phyloP scores from a whole-genome alignment of 23 tunicate genomes.

The Ascidia mentula region DNA sequence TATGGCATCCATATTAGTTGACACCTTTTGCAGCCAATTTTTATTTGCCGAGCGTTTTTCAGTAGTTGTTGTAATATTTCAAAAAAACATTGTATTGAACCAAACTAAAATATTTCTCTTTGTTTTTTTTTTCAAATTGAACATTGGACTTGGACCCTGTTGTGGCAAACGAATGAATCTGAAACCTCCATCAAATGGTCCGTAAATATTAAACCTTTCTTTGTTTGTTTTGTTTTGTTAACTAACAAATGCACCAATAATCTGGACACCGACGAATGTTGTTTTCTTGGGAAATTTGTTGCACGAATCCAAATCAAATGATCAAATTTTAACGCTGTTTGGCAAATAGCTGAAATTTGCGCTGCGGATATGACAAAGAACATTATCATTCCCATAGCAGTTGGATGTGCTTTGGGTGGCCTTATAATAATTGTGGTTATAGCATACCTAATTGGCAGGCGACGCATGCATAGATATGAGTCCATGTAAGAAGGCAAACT shows the following conservation, averaged over 20 bases:
- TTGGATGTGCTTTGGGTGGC: constrained; percentile 87
- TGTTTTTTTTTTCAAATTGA: background rate
- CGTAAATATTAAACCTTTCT: background rate
- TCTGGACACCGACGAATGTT: background rate
- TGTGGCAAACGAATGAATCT: background rate
- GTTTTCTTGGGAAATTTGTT: no score
- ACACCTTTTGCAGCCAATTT: no score
- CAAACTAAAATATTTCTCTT: background rate
- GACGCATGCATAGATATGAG: constrained; percentile 69
- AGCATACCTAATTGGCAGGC: constrained; percentile 68
- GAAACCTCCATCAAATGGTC: background rate
- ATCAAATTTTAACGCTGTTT: background rate
- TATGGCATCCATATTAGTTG: no score
- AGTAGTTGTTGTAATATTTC: no score
- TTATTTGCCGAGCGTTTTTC: no score
- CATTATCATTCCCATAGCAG: constrained; percentile 73
- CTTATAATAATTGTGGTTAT: constrained; percentile 69
- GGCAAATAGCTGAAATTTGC: constrained; percentile 80
- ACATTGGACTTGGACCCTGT: background rate
- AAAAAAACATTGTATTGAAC: background rate
- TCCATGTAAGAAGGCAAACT: constrained; percentile 75
- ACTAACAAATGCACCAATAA: background rate
- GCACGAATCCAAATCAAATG: background rate
- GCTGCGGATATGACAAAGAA: constrained; percentile 55
- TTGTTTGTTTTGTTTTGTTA: background rate